Conservation (phyloP, 2,113 vertebrate species). For the Coptodon rendalli region DNA sequence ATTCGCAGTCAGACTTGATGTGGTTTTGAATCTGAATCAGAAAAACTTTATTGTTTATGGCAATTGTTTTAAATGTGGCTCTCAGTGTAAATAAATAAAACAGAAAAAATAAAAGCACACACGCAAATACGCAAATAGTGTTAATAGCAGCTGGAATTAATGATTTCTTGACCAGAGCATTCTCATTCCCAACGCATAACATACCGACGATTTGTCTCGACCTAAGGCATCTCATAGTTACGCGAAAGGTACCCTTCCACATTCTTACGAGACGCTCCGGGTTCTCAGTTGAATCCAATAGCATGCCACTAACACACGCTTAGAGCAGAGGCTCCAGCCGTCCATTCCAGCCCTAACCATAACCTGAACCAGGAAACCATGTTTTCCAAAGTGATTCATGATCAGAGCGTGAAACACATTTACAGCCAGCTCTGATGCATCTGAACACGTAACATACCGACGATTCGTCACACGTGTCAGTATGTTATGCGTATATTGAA, state of each 20-base stretch:
- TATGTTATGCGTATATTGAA: background rate
- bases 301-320: background rate
- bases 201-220: background rate
- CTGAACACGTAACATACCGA: background rate
- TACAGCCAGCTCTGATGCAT: background rate
- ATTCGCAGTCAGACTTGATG: background rate
- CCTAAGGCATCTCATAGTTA: background rate
- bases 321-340: background rate
- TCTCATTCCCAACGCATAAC: background rate
- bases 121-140: background rate
- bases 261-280: background rate
- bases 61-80: background rate
- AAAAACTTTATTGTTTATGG: no score
- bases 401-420: background rate
- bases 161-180: background rate
- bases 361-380: background rate
- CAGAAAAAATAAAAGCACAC: background rate
- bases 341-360: background rate
- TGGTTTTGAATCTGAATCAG: no score
- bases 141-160: background rate
- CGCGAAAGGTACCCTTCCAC: background rate
- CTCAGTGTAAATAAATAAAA: background rate
- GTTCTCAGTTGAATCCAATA: background rate
- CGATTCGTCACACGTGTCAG: background rate
- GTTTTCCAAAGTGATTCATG: background rate